These are phyloP conservation scores for Porites cylindrica DNA, from an alignment of 92 coral and sea anemone species.

Conservation along the genomic window DNA sequence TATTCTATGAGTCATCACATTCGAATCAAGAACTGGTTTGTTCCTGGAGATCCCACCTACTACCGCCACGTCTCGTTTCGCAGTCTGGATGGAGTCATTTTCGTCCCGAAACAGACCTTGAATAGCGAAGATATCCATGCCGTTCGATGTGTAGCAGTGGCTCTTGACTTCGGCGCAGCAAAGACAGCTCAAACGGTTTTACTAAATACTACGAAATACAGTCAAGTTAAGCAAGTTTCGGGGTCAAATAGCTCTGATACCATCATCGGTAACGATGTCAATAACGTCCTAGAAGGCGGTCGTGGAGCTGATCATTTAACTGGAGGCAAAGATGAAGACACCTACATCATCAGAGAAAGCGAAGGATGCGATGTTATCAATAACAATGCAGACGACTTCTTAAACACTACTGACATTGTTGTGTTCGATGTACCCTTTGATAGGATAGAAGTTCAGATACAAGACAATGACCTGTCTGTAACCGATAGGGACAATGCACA, in stretches of 20 bases:
- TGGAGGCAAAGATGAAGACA: slow-evolving; percentile 66
- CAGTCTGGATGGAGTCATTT: slow-evolving; percentile 64
- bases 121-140: not conserved
- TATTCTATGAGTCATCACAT: slow-evolving; percentile 57
- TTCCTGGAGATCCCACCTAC: slow-evolving; percentile 39
- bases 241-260: slow-evolving; percentile 37
- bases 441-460: not conserved
- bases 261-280: slow-evolving; percentile 57
- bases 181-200: slow-evolving; percentile 3
- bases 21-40: slow-evolving; percentile 71
- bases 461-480: slow-evolving; percentile 17
- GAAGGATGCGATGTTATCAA: slow-evolving; percentile 71
- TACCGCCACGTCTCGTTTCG: slow-evolving; percentile 69
- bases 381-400: slow-evolving; percentile 55
- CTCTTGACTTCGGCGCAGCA: slow-evolving; percentile 36
- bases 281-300: slow-evolving; percentile 64
- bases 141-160: slow-evolving; percentile 58
- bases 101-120: slow-evolving; percentile 43
- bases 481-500: slow-evolving; percentile 27
- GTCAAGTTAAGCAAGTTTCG: slow-evolving; percentile 46
- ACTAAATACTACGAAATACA: not conserved
- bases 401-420: slow-evolving; percentile 50
- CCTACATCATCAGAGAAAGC: slow-evolving; percentile 59
- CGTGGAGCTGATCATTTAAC: slow-evolving; percentile 48
- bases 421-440: slow-evolving; percentile 59